These are phyloP conservation scores for Megalops atlanticus DNA, from an alignment of 2,113 vertebrate species.

Conservation along the genomic window DNA sequence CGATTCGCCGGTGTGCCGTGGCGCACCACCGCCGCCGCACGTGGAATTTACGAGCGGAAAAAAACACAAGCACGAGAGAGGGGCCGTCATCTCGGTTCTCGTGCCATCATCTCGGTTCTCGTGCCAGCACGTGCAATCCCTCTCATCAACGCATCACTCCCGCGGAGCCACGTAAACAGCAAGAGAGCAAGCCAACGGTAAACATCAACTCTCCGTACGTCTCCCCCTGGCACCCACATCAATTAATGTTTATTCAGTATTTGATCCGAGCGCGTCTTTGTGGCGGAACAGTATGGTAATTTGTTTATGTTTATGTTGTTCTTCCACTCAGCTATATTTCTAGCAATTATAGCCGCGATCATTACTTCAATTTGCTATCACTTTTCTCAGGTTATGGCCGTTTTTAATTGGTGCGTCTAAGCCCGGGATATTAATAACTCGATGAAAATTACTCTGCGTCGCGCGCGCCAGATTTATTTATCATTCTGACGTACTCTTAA, in stretches of 20 bases:
- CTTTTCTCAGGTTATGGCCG: conserved; percentile 61
- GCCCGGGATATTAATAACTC: conserved; percentile 66
- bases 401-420: conserved; percentile 65
- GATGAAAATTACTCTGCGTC: conserved; percentile 62
- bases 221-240: not conserved
- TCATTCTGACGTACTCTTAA: conserved; percentile 61
- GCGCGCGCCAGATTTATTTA: conserved; percentile 58
- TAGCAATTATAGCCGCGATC: conserved; percentile 64
- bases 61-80: too few relatives aligned
- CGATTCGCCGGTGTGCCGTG: not conserved
- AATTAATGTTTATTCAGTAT: conserved; percentile 17
- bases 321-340: conserved; percentile 34
- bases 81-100: too few relatives aligned
- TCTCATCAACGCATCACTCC: too few relatives aligned
- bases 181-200: too few relatives aligned
- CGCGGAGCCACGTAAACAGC: too few relatives aligned
- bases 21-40: too few relatives aligned
- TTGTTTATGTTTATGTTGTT: conserved; percentile 59
- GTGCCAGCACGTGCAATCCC: too few relatives aligned
- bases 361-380: conserved; percentile 58
- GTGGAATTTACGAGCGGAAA: too few relatives aligned
- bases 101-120: too few relatives aligned
- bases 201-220: not conserved
- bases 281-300: conserved; percentile 52
- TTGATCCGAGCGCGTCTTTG: conserved; percentile 27